Percentiles rank a stretch among this genome's conserved stretches.
phyloP scores from a whole-genome alignment of 1,140 invertebrate species.

The Bombus superbus region DNA sequence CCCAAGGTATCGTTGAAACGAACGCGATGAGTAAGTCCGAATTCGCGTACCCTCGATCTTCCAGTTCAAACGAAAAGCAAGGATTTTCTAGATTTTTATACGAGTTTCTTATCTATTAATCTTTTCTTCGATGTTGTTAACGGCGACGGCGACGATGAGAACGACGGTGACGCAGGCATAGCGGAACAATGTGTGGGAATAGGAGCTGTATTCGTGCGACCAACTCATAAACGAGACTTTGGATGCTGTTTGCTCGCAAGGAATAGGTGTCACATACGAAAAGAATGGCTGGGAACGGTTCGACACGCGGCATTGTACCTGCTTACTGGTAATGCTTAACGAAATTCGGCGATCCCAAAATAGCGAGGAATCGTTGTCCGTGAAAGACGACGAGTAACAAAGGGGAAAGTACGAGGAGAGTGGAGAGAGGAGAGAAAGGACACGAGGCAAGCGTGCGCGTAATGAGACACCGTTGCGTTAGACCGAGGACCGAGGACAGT shows the following conservation, averaged over 20 bases:
- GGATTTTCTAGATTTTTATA: neutral
- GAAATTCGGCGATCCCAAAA: neutral
- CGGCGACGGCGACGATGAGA: neutral
- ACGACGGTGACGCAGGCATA: neutral
- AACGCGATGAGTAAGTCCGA: neutral
- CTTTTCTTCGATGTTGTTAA: neutral
- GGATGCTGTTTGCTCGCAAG: neutral
- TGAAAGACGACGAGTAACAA: neutral
- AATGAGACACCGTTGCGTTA: slow-evolving; percentile 10
- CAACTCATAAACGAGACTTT: neutral
- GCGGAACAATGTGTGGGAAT: neutral
- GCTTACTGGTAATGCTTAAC: neutral
- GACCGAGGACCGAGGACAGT: neutral
- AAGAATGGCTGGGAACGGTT: neutral
- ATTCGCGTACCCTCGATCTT: neutral
- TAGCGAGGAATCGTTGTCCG: neutral
- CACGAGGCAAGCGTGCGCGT: neutral
- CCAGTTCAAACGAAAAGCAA: neutral
- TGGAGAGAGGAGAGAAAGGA: no score
- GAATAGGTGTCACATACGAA: no score
- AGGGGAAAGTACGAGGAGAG: neutral
- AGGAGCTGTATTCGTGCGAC: neutral
- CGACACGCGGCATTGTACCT: neutral
- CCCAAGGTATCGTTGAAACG: no score
- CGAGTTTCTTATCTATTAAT: neutral